Evolutionary conservation across 1,140 invertebrate species (phyloP), one percentile per base, ranked within the genome.

Genomic region (Drosophila santomea): DNA sequence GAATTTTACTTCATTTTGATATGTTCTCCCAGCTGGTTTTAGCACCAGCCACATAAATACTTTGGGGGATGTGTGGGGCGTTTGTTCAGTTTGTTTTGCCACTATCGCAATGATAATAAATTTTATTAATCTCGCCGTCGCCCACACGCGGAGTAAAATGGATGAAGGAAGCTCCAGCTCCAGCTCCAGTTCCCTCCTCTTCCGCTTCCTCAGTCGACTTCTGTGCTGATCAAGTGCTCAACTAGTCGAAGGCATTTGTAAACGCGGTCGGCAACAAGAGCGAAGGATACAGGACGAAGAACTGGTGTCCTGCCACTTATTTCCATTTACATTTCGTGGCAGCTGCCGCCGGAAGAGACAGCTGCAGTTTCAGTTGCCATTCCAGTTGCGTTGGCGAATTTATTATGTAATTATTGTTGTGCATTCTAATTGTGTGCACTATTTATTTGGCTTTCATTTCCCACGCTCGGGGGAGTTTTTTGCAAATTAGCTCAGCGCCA

Each of bases 1-100:
- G 80, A 88, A 89, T 89, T 89, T 89, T 84, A 89, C 84, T 89
- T 89, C 84, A 89, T 89, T 89, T 89, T 89, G 84, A 89, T 89
- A 89, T 84, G 84, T 89, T 89, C 79, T 84, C 80, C 83, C 83
- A 54, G 67, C 68, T 89, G 80, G 72, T 69, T 84, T 72, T 63
- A 75, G 61, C 71, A 56, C 69, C 51, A 20, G 36, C 28, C 75
- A 88, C 78, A 86, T 78, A 88, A 75, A 82, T 81, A 85, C 77
- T 67, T 74, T 74, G 72, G 45, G 63, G 69, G 66, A 78, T 86
- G 45, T 84, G 71, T 72, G 62, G 73, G 84, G 51, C 48, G 62
- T 67, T 74, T 61, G 62, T 67, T 74, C 64, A 68, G 80, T 82
- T 75, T 83, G 75, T 83, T 77, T 62, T 63, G 74, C 67, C 76